A percentile compares a stretch with the other conserved stretches of the same genome.
Conservation (phyloP, 2,888 invertebrate species). For the Formica aserva region DNA sequence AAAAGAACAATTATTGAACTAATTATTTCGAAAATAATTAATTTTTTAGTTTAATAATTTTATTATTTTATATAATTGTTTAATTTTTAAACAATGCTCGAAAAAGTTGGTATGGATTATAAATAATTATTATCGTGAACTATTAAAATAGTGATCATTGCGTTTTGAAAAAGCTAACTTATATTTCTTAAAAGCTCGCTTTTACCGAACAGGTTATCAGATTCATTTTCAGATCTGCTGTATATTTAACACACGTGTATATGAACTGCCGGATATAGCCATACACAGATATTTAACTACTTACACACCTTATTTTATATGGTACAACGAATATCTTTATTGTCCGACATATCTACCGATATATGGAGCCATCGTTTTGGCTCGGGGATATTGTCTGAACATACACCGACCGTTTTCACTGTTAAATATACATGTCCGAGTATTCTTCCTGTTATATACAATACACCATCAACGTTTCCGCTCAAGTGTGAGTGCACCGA, state of each 20-base stretch:
- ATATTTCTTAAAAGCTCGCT: background rate
- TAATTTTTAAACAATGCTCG: background rate
- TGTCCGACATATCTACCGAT: background rate
- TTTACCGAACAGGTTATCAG: background rate
- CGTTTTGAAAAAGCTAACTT: background rate
- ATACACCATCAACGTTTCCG: background rate
- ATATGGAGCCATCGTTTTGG: background rate
- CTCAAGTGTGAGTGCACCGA: background rate
- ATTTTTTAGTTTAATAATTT: no score
- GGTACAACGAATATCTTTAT: background rate
- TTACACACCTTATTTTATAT: conserved; percentile 3
- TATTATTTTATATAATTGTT: background rate
- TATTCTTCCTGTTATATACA: background rate
- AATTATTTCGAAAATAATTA: background rate
- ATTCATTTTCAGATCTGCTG: background rate
- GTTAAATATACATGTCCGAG: conserved; percentile 31
- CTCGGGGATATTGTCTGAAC: background rate
- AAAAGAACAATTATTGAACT: background rate
- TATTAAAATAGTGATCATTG: background rate
- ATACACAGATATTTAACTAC: conserved; percentile 4
- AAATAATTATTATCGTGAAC: background rate
- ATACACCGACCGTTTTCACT: background rate
- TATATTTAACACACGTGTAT: background rate
- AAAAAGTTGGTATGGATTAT: background rate
- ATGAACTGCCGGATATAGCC: background rate